Base-by-base conservation (phyloP, 2,888 invertebrate genomes). In the Villa cingulata region DNA sequence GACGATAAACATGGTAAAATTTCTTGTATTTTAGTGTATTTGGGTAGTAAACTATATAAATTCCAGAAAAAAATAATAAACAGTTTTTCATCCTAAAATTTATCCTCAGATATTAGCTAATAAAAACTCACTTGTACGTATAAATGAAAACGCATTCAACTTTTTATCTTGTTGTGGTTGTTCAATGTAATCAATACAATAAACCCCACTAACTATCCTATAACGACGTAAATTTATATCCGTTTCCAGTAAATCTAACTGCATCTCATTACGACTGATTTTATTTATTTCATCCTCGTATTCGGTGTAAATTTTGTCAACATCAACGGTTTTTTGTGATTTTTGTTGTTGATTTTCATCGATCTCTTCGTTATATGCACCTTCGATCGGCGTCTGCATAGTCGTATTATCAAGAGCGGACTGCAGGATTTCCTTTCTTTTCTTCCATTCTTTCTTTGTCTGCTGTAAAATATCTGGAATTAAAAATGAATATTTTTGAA, bases 181-280 rank as follows among this genome's bases (percentile, higher is more conserved):
- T 44, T 77, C 72, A 45, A 87, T 66, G 42, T 87, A 71, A 57
- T 89, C 81, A 41, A 89, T 65, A 54, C 79, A 76, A 51, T 80
- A 80, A 0, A 87, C 76, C 0, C 90, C 90, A 1, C 86, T 87
- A 16, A 87, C 75, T 45, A 88, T 76, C 0, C 71, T 74, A 62
- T 80, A 84, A 59, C 83, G 84, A 39, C 89, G 72, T 44, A 89
- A 68, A 65, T 89, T 87, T 0, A 88, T 62, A 59, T 83, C 80
- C 1, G 76, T 74, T 19, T 72, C 66, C 16, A 72, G 66, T 1
- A 75, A 65, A 4, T 70, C 12, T 32, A 32, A 32, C 12, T 32
- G 29, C 16, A 67, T 63, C 3, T 60, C 62, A 19, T 57, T 54
- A 1, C 65, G 62, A 15, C 63, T 58, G 10, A 59, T 57, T 51